Conservation (phyloP, 2,888 invertebrate genomes). For the Yponomeuta plumbellus region DNA sequence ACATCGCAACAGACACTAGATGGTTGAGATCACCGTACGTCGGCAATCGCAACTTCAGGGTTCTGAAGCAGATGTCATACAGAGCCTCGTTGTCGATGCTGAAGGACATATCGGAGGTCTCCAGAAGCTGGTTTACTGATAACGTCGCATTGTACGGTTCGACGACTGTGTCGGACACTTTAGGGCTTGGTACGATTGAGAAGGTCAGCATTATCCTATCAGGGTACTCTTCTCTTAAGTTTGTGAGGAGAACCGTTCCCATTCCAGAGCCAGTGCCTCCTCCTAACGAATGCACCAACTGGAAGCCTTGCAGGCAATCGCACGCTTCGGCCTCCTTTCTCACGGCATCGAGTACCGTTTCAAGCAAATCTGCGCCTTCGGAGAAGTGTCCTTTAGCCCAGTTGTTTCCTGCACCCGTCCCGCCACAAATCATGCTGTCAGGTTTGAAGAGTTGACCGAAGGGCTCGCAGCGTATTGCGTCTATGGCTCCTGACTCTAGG, state of each 20-base stretch:
- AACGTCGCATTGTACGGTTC: conserved; percentile 82
- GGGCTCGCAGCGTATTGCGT: conserved; percentile 78
- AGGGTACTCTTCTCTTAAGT: conserved; percentile 86
- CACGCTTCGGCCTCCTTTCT: conserved; percentile 79
- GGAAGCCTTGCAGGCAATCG: conserved; percentile 83
- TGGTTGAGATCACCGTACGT: conserved; percentile 86
- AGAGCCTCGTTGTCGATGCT: conserved; percentile 87
- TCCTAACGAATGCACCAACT: conserved; percentile 83
- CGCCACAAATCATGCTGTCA: conserved; percentile 81
- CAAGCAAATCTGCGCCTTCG: conserved; percentile 79
- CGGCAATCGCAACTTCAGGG: conserved; percentile 81
- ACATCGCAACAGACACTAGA: conserved; percentile 56
- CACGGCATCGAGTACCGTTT: conserved; percentile 74
- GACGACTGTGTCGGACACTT: conserved; percentile 82
- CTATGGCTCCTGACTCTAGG: conserved; percentile 71
- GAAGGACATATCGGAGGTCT: conserved; percentile 78
- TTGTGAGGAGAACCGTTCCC: conserved; percentile 83
- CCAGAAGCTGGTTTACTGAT: conserved; percentile 79
- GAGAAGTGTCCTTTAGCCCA: conserved; percentile 82
- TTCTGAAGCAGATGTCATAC: conserved; percentile 86
- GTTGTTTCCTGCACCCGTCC: conserved; percentile 75
- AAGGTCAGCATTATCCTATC: conserved; percentile 86
- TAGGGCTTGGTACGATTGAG: conserved; percentile 81
- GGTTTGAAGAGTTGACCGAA: conserved; percentile 82
- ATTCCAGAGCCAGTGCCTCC: conserved; percentile 87